Evolutionary conservation across 2,797 vertebrate species (phyloP).

Genomic region (Lagorchestes hirsutus): DNA sequence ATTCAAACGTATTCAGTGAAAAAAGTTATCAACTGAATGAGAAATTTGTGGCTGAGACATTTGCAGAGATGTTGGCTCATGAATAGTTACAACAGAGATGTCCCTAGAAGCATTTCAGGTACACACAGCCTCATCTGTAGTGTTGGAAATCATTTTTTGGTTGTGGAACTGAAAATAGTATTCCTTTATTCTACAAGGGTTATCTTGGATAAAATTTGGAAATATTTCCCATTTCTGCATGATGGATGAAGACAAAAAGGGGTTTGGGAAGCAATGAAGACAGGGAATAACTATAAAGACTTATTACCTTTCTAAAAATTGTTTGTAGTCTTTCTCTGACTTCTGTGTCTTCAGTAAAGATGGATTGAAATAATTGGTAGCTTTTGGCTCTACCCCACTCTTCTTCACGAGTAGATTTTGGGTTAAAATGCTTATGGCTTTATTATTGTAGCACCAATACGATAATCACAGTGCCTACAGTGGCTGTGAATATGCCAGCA

Average conservation of each 20-base stretch:
- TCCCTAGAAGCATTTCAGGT: slow-evolving; percentile 37
- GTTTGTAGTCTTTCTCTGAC: background rate
- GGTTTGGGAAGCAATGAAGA: background rate
- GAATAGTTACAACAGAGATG: slow-evolving; percentile 18
- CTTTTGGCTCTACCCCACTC: slow-evolving; percentile 23
- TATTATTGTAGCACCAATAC: too few species aligned
- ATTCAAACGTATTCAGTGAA: background rate
- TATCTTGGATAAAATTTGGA: background rate
- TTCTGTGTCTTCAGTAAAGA: background rate
- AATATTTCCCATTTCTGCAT: background rate
- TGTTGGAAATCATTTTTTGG: background rate
- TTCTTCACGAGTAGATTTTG: background rate
- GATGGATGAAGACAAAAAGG: background rate
- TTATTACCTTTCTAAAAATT: background rate
- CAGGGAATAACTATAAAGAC: background rate
- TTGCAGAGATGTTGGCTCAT: slow-evolving; percentile 16
- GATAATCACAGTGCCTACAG: too few species aligned
- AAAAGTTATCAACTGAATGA: background rate
- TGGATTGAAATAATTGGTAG: background rate
- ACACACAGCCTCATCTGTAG: background rate
- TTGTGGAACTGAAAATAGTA: slow-evolving; percentile 16
- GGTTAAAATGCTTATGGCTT: background rate
- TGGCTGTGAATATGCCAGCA: too few species aligned
- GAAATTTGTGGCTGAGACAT: background rate
- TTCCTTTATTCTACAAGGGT: slow-evolving; percentile 19